A percentile compares a stretch with the other conserved stretches of the same genome.
phyloP scores from a whole-genome alignment of 2,797 vertebrate genomes.

The Gymnopithys bicolor region DNA sequence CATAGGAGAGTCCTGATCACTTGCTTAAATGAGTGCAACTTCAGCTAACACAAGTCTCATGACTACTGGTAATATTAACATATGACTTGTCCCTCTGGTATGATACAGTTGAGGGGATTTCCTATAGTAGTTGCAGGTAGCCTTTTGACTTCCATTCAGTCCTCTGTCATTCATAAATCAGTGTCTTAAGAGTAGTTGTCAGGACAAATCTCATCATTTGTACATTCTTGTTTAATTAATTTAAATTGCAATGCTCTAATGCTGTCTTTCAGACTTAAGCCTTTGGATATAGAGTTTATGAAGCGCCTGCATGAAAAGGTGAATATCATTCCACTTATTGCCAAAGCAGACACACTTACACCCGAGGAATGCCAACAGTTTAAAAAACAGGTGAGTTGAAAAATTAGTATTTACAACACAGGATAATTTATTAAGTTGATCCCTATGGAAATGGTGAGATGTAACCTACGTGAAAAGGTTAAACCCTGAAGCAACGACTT shows the following conservation, averaged over 20 bases:
- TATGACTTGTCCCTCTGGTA: not conserved
- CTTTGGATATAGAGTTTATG: slow-evolving; percentile 99
- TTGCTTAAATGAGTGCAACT: not conserved
- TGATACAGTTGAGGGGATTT: not conserved
- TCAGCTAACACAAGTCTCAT: not conserved
- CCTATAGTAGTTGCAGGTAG: not conserved
- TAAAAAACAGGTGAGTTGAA: slow-evolving; percentile 93
- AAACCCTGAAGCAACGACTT: slow-evolving; percentile 38
- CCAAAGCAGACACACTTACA: slow-evolving; percentile 98
- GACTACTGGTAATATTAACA: not conserved
- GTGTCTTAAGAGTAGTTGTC: not conserved
- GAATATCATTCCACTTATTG: slow-evolving; percentile 98
- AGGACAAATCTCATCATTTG: not conserved
- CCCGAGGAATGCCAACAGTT: slow-evolving; percentile 98
- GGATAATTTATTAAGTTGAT: not conserved
- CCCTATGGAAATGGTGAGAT: not conserved
- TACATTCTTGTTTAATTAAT: not conserved
- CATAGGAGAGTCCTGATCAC: not conserved
- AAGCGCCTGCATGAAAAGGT: slow-evolving; percentile 99
- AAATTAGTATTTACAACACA: not conserved
- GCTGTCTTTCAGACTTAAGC: slow-evolving; percentile 88
- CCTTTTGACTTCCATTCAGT: not conserved
- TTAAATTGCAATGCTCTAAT: not conserved
- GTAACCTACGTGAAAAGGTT: not conserved
- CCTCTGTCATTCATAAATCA: not conserved